Conservation (phyloP, 1,140 invertebrate species). For the Zaprionus inermis region DNA sequence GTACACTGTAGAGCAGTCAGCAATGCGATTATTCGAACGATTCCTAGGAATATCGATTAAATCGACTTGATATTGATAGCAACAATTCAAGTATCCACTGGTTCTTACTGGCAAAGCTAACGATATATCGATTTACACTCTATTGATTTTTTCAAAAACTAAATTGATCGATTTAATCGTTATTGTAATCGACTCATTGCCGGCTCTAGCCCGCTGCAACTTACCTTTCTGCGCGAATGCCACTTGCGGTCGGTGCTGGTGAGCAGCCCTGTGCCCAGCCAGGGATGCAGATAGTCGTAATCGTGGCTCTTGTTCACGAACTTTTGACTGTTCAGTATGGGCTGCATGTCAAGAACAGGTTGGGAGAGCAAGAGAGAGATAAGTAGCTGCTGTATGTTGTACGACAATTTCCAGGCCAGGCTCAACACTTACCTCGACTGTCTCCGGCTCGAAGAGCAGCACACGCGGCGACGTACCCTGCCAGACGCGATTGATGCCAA, state of each 20-base stretch:
- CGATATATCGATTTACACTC: too few species aligned
- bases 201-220: neutral
- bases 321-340: slow-evolving; percentile 88
- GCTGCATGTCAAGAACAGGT: slow-evolving; percentile 76
- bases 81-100: too few species aligned
- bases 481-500: slow-evolving; percentile 85
- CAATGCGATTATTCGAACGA: too few species aligned
- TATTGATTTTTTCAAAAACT: too few species aligned
- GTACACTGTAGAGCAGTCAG: too few species aligned
- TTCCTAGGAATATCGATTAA: too few species aligned
- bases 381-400: neutral
- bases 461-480: slow-evolving; percentile 84
- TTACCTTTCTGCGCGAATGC: slow-evolving; percentile 84
- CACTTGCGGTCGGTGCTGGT: slow-evolving; percentile 87
- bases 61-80: too few species aligned
- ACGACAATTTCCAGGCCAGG: neutral
- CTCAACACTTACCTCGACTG: slow-evolving; percentile 81
- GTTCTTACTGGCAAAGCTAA: too few species aligned
- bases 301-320: slow-evolving; percentile 90
- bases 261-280: slow-evolving; percentile 91
- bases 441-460: slow-evolving; percentile 85
- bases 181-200: too few species aligned
- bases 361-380: too few species aligned
- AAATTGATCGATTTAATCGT: too few species aligned
- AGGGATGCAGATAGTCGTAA: slow-evolving; percentile 90